Percentiles rank a stretch among this genome's conserved stretches.
phyloP scores from a whole-genome alignment of 2,113 vertebrate genomes.

The Alectura lathami region DNA sequence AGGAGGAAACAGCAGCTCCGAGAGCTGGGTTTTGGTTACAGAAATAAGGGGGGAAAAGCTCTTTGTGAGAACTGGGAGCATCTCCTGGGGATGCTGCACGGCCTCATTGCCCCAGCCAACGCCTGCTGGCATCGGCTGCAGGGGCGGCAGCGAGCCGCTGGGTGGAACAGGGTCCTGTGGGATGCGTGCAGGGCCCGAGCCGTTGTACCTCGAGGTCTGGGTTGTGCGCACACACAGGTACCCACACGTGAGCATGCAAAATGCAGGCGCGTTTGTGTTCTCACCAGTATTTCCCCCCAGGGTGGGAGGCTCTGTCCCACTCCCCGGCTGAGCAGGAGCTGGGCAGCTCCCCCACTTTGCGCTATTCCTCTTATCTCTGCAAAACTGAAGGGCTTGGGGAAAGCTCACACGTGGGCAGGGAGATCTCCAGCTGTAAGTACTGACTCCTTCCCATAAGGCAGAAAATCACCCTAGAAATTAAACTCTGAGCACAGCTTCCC shows the following conservation, averaged over 20 bases:
- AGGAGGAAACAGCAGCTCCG: background rate
- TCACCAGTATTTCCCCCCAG: background rate
- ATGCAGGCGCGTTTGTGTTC: background rate
- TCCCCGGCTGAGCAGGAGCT: too few species aligned
- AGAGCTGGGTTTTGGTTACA: background rate
- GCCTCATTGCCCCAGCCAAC: fast-evolving
- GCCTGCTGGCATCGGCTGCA: background rate
- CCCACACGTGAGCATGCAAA: background rate
- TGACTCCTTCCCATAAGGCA: background rate
- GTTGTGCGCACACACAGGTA: too few species aligned
- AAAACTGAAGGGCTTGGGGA: background rate
- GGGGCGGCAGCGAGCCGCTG: background rate
- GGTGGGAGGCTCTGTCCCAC: background rate
- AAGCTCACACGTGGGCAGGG: background rate
- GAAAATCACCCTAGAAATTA: background rate
- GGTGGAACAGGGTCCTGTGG: background rate
- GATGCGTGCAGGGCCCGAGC: background rate
- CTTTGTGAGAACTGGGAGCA: background rate
- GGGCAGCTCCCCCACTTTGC: background rate
- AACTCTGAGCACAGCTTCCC: background rate
- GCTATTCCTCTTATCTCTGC: background rate
- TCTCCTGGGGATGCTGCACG: background rate
- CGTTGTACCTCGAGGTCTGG: fast-evolving
- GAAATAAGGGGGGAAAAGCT: background rate
- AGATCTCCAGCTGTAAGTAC: background rate